Evolutionary conservation across 2,113 vertebrate species (phyloP), one percentile per base, ranked within the genome.

Genomic region (Phrynocephalus versicolor): DNA sequence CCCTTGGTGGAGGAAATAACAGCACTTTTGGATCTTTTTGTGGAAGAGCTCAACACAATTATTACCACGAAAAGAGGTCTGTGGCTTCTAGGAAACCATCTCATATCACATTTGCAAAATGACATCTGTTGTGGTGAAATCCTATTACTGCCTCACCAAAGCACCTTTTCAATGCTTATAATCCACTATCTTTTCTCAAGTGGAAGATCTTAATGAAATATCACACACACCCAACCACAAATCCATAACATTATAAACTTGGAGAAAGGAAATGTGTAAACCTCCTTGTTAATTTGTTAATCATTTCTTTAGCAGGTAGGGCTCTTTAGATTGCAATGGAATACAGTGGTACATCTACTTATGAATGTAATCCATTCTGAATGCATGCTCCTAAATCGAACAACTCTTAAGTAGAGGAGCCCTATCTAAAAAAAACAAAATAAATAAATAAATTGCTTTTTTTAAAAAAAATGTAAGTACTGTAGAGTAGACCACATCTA

Each of bases 81-180:
- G 37, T 30, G n/a, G 71, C 55, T n/a, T 79, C 55, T 71, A 30
- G 35, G 35, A 51, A 67, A 45, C 25, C 73, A 69, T 77, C n/a
- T 27, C 15, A 62, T 12, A 71, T 14, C 33, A 27, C 41, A 79
- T 71, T 58, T 60, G 30, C 21, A 39, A 51, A 73, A 18, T 33
- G 72, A 72, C 77, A 73, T 85, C 69, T 85, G 84, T 73, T 74
- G 76, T 64, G 41, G 57, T 80, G 73, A 74, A 85, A 80, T 72
- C 69, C 67, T 41, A 80, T 64, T 85, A 79, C 5, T 35, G 57
- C 39, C 39, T 80, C 37, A 79, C 55, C 76, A 85, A 62, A 27
- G 57, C 35, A n/a, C 64, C 51, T 62, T 73, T 80, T 72, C 57
- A 73, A 35, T 85, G 58, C 15, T 16, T 37, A 65, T 80, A 55